Percentiles rank a stretch among this genome's conserved stretches.
phyloP scores from a whole-genome alignment of 2,888 invertebrate species.

The Ectemnius lituratus region DNA sequence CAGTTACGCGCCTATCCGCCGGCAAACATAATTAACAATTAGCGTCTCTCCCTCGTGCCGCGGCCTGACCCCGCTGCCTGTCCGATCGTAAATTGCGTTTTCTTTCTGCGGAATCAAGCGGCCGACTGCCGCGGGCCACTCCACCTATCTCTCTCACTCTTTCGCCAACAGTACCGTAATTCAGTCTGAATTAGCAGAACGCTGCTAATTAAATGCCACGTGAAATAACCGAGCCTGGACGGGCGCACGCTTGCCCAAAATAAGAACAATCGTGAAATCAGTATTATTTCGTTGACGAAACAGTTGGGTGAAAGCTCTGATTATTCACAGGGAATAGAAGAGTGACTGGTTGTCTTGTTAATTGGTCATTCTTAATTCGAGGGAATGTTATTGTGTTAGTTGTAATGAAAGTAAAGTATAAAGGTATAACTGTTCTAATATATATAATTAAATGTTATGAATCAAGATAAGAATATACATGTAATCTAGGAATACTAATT shows the following conservation, averaged over 20 bases:
- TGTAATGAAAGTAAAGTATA: no score
- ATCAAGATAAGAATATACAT: no score
- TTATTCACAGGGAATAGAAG: no score
- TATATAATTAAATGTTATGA: no score
- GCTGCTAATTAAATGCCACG: conserved; percentile 15
- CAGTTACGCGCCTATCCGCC: conserved; percentile 19
- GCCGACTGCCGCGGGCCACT: not conserved
- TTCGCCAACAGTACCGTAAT: not conserved
- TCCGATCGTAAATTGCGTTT: conserved; percentile 40
- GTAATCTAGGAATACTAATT: no score
- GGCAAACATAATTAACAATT: conserved; percentile 57
- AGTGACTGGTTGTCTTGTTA: no score
- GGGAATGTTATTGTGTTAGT: no score
- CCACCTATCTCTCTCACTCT: not conserved
- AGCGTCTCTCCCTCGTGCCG: conserved; percentile 36
- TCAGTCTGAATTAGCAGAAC: not conserved
- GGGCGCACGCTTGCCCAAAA: not conserved
- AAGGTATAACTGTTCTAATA: no score
- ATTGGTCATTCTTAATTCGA: no score
- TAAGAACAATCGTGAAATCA: no score
- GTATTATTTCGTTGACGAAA: no score
- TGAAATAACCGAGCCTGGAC: conserved; percentile 1
- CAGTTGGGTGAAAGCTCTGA: no score
- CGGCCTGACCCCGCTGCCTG: not conserved
- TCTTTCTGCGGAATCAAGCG: conserved; percentile 19